phyloP scores from a whole-genome alignment of 53 echinoderm and acorn worm genomes.

The Holothuria leucospilota region DNA sequence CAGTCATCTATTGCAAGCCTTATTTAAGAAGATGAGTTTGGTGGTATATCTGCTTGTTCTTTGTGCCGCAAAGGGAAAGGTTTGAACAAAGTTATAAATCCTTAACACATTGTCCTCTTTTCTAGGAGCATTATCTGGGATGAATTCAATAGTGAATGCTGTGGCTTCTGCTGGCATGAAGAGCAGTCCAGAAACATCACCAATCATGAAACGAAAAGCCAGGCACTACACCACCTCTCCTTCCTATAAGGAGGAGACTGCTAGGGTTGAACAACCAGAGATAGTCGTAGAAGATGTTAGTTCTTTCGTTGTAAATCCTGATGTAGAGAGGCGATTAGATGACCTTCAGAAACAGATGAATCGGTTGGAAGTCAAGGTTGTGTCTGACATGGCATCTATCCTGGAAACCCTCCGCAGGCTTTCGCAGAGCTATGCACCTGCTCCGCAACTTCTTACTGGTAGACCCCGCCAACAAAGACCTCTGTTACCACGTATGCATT shows the following conservation, averaged over 20 bases:
- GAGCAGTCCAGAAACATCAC: constrained; percentile 71
- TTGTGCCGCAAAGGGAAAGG: too few relatives aligned
- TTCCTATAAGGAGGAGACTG: neutral
- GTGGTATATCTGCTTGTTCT: too few relatives aligned
- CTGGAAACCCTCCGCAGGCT: constrained; percentile 83
- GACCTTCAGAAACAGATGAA: constrained; percentile 95
- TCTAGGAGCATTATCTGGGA: constrained; percentile 91
- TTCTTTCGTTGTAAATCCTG: constrained; percentile 76
- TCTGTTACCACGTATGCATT: constrained; percentile 82
- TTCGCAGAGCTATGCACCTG: constrained; percentile 69
- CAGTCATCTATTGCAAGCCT: too few relatives aligned
- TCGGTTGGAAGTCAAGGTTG: constrained; percentile 85
- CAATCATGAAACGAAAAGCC: constrained; percentile 87
- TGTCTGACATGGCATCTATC: constrained; percentile 92
- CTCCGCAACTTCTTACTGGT: constrained; percentile 83
- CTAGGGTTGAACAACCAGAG: constrained; percentile 65
- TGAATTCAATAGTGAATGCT: constrained; percentile 89
- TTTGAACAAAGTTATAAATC: too few relatives aligned
- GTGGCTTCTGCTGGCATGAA: constrained; percentile 75
- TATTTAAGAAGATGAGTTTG: too few relatives aligned
- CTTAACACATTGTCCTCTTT: neutral
- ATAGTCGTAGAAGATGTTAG: constrained; percentile 93
- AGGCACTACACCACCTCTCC: constrained; percentile 73
- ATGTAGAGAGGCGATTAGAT: constrained; percentile 86
- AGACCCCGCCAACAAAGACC: constrained; percentile 87